Base-by-base conservation (phyloP, 2,797 vertebrate genomes). In the Phaenicophaeus curvirostris region DNA sequence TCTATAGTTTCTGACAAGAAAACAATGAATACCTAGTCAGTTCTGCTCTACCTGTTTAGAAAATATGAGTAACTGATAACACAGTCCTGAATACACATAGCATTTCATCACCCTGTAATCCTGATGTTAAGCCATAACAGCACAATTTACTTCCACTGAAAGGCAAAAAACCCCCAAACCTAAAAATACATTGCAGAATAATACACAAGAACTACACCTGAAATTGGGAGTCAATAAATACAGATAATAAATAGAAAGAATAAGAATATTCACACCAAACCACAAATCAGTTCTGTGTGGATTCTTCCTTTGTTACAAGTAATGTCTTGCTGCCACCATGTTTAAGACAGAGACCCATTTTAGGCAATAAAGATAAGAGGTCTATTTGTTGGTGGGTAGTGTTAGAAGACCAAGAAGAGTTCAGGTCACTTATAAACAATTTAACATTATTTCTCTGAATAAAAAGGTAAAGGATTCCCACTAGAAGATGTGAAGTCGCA, bases 311-410 rank as follows among this genome's bases (percentile, higher is more conserved):
- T 72, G 37, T 51, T 44, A 55, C 42, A 72, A 58, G 46, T 65
- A 62, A 27, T 6, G 58, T 0, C 0, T 11, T 87, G 48, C 62
- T 57, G 53, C 58, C 31, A 69, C 42, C 25, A 23, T 4, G 5
- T 85, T 77, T 41, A 46, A 67, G 35, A 66, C 7, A 39, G 33
- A 77, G 13, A 63, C 13, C 28, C 50, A 17, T 16, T 31, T 8
- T 5, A 57, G 27, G 54, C 37, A 77, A 75, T 30, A 46, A 15
- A 46, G 23, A 8, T 37, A 72, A 14, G 23, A 30, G 50, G 27
- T 17, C 13, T 33, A 37, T 68, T 51, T 59, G 35, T 3, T 66
- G 17, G 24, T 1, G 1, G 35, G 37, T 23, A 62, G 8, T 8
- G 13, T 48, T 48, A 69, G 46, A 80, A 71, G 73, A 90, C 9